Evolutionary conservation across 2,113 vertebrate genomes (phyloP).

Genomic region (Abramis brama): DNA sequence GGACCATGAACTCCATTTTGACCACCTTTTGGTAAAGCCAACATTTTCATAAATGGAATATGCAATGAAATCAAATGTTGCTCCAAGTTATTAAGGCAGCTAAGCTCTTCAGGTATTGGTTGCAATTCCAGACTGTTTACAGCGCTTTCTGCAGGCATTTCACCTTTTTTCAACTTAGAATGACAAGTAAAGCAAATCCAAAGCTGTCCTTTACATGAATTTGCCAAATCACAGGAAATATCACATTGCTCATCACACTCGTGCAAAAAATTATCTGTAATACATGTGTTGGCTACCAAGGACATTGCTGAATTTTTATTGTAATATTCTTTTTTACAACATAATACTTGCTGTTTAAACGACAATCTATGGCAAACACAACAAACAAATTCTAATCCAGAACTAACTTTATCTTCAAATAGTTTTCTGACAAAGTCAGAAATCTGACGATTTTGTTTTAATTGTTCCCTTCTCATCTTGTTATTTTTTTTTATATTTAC

Average conservation of each 20-base stretch:
- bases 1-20: slow-evolving; percentile 48
- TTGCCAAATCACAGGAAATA: neutral
- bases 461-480: neutral
- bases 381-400: too few relatives aligned
- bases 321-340: too few relatives aligned
- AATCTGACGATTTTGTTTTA: neutral
- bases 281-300: neutral
- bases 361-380: too few relatives aligned
- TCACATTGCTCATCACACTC: neutral
- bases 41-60: slow-evolving; percentile 39
- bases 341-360: too few relatives aligned
- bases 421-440: neutral
- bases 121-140: neutral
- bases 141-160: slow-evolving; percentile 25
- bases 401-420: too few relatives aligned
- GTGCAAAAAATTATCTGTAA: slow-evolving; percentile 30
- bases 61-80: too few relatives aligned
- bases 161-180: slow-evolving; percentile 25
- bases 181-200: slow-evolving; percentile 35
- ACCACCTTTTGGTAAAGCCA: slow-evolving; percentile 21
- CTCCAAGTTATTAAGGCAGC: too few relatives aligned
- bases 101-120: too few relatives aligned
- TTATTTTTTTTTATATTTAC: neutral
- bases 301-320: neutral
- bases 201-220: too few relatives aligned